A percentile compares a stretch with the other conserved stretches of the same genome.
Evolutionary conservation across 1,140 invertebrate species (phyloP).

Genomic region (Drosophila murphyi): DNA sequence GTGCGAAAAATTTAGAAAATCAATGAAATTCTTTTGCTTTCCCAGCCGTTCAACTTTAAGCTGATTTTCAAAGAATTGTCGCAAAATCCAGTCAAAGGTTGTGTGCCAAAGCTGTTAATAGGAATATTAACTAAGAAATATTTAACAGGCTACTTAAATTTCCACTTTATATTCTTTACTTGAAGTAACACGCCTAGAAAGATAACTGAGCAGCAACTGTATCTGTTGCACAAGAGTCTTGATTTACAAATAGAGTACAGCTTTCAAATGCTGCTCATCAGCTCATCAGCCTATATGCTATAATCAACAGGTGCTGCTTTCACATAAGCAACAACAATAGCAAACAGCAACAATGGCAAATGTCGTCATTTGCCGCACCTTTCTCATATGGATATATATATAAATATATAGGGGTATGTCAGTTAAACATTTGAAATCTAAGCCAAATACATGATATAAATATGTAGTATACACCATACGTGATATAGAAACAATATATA

Average conservation of each 20-base stretch:
- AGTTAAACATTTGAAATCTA: slow-evolving; percentile 59
- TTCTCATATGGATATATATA: slow-evolving; percentile 16
- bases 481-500: slow-evolving; percentile 10
- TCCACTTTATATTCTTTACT: too few relatives aligned
- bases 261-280: neutral
- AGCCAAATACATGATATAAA: slow-evolving; percentile 56
- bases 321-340: slow-evolving; percentile 14
- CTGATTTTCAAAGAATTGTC: too few relatives aligned
- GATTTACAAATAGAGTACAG: neutral
- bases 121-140: too few relatives aligned
- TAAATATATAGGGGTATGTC: slow-evolving; percentile 11
- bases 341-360: slow-evolving; percentile 23
- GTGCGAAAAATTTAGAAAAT: too few relatives aligned
- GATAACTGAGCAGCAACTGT: too few relatives aligned
- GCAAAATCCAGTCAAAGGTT: too few relatives aligned
- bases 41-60: too few relatives aligned
- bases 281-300: neutral
- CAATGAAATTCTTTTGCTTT: too few relatives aligned
- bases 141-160: too few relatives aligned
- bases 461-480: slow-evolving; percentile 12
- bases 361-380: slow-evolving; percentile 54
- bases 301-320: slow-evolving; percentile 32
- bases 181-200: too few relatives aligned
- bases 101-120: too few relatives aligned
- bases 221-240: neutral